A percentile compares a stretch with the other conserved stretches of the same genome.
Conservation (phyloP, 1,140 invertebrate species). For the Brachionus plicatilis region DNA sequence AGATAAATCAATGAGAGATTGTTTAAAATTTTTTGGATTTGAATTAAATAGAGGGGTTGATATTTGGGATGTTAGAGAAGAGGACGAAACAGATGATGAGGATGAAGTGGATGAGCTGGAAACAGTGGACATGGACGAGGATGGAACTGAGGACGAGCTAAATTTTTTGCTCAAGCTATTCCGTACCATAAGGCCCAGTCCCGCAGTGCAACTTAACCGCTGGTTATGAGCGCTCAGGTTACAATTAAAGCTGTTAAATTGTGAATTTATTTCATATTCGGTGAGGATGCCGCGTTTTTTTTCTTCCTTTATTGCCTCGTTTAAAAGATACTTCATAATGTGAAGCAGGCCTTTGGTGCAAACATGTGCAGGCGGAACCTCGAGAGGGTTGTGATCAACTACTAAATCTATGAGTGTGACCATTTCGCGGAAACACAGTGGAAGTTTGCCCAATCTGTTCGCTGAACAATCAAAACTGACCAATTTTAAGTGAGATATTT, state of each 20-base stretch:
- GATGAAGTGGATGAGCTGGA: slow-evolving; percentile 47
- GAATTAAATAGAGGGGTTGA: neutral
- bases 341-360: slow-evolving; percentile 83
- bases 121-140: slow-evolving; percentile 35
- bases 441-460: slow-evolving; percentile 77
- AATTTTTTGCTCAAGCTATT: slow-evolving; percentile 40
- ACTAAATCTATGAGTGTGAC: slow-evolving; percentile 69
- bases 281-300: slow-evolving; percentile 42
- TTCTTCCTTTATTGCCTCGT: slow-evolving; percentile 67
- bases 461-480: slow-evolving; percentile 77
- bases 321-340: slow-evolving; percentile 87
- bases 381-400: slow-evolving; percentile 78
- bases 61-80: slow-evolving; percentile 7
- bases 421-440: slow-evolving; percentile 77
- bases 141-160: neutral
- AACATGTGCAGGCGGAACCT: slow-evolving; percentile 80
- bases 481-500: slow-evolving; percentile 77
- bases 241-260: slow-evolving; percentile 33
- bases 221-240: slow-evolving; percentile 9
- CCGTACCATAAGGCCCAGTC: neutral
- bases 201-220: neutral
- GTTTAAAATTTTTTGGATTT: neutral
- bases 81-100: slow-evolving; percentile 14
- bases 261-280: slow-evolving; percentile 38
- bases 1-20: slow-evolving; percentile 12